A percentile compares a stretch with the other conserved stretches of the same genome.
Conservation (phyloP, 1,140 invertebrate genomes). For the Spodoptera frugiperda region DNA sequence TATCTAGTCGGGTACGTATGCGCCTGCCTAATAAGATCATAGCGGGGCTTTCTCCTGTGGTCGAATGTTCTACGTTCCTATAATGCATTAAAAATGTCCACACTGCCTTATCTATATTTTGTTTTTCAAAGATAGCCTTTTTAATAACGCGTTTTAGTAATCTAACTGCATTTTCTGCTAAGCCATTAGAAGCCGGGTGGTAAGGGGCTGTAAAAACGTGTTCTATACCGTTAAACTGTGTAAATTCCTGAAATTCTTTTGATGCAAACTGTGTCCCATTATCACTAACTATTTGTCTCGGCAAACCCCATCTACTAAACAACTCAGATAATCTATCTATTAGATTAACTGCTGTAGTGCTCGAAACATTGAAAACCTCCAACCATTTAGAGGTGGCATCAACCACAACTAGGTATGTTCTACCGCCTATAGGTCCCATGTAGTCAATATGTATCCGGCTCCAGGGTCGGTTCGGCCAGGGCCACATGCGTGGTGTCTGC, state of each 20-base stretch:
- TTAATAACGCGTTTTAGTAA: constrained; percentile 61
- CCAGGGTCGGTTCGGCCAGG: constrained; percentile 43
- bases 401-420: constrained; percentile 43
- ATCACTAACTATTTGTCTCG: constrained; percentile 49
- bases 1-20: constrained; percentile 47
- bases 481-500: no score
- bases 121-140: constrained; percentile 50
- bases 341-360: constrained; percentile 26
- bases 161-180: constrained; percentile 65
- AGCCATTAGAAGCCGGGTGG: constrained; percentile 46
- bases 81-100: no score
- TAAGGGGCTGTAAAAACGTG: no score
- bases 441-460: constrained; percentile 47
- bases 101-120: constrained; percentile 51
- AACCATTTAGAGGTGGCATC: constrained; percentile 53
- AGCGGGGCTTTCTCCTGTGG: constrained; percentile 52
- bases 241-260: constrained; percentile 45
- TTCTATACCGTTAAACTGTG: constrained; percentile 16
- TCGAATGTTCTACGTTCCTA: constrained; percentile 59
- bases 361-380: constrained; percentile 37
- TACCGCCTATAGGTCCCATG: constrained; percentile 43
- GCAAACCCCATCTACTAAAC: constrained; percentile 45
- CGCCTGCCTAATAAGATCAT: constrained; percentile 39
- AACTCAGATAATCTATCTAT: constrained; percentile 44
- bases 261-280: constrained; percentile 48